These are phyloP conservation scores for Acrocephalus kingi DNA, from an alignment of 2,113 vertebrate genomes.

Conservation along the genomic window DNA sequence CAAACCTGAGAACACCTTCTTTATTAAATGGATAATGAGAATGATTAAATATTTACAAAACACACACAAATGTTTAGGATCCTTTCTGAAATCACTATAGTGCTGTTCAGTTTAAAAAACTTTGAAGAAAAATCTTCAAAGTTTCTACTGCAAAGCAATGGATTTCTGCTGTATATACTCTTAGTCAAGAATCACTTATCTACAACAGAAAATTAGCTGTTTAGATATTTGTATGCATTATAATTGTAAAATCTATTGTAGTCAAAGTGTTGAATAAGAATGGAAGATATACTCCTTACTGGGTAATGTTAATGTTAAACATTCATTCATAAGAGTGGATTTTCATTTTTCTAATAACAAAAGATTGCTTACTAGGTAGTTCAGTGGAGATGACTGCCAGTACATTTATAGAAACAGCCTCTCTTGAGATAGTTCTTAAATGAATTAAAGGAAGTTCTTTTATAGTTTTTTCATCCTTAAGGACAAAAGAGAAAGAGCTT, in stretches of 20 bases:
- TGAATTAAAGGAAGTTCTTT: neutral
- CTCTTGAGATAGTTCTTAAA: neutral
- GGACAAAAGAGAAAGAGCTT: neutral
- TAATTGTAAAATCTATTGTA: neutral
- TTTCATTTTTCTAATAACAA: neutral
- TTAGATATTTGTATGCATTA: neutral
- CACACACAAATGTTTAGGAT: neutral
- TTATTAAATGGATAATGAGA: neutral
- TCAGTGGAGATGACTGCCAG: neutral
- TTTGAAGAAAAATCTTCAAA: neutral
- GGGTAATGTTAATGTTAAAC: neutral
- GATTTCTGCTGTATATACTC: neutral
- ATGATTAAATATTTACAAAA: neutral
- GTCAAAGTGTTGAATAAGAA: neutral
- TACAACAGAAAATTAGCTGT: neutral
- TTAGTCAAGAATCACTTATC: neutral
- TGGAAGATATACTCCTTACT: neutral
- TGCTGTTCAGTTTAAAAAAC: neutral
- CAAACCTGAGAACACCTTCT: neutral
- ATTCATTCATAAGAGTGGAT: neutral
- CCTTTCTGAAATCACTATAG: neutral
- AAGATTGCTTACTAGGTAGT: neutral
- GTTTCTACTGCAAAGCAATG: neutral
- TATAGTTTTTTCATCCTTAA: neutral
- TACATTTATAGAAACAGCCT: neutral